A percentile compares a stretch with the other conserved stretches of the same genome.
Conservation (phyloP, 2,888 invertebrate genomes). For the Agrilus cyanescens region DNA sequence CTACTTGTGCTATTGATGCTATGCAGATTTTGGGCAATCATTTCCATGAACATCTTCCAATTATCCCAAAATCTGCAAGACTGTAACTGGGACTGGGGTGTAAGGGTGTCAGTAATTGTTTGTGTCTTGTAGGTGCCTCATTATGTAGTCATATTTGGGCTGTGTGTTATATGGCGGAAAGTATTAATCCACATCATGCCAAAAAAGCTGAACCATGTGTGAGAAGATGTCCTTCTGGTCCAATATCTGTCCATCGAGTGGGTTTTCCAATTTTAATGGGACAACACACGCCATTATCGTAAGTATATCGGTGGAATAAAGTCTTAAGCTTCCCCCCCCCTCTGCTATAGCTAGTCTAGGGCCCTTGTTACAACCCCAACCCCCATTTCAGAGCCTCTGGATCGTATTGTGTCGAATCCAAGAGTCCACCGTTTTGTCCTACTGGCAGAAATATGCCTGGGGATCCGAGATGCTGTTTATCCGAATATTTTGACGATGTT, state of each 20-base stretch:
- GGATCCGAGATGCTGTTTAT: conserved; percentile 53
- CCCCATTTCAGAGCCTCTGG: conserved; percentile 50
- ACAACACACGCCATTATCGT: conserved; percentile 60
- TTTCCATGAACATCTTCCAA: too few species aligned
- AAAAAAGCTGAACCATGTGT: conserved; percentile 58
- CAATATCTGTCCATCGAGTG: conserved; percentile 41
- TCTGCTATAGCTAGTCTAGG: not conserved
- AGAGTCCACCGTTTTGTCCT: conserved; percentile 60
- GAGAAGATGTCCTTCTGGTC: conserved; percentile 56
- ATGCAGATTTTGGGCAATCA: too few species aligned
- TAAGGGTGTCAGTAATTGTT: too few species aligned
- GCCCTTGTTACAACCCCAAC: not conserved
- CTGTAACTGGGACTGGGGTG: too few species aligned
- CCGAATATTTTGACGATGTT: not conserved
- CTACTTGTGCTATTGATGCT: too few species aligned
- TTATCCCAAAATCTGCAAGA: too few species aligned
- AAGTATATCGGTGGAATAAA: conserved; percentile 16
- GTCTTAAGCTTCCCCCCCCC: not conserved
- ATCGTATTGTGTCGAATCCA: conserved; percentile 55
- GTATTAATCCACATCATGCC: conserved; percentile 45
- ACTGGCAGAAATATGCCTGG: conserved; percentile 39
- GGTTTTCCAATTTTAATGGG: conserved; percentile 54
- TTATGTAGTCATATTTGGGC: conserved; percentile 73
- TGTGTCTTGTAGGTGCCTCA: conserved; percentile 46
- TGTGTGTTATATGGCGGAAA: conserved; percentile 70